Evolutionary conservation across 2,797 vertebrate genomes (phyloP).

Genomic region (Phalloptychus januarius): DNA sequence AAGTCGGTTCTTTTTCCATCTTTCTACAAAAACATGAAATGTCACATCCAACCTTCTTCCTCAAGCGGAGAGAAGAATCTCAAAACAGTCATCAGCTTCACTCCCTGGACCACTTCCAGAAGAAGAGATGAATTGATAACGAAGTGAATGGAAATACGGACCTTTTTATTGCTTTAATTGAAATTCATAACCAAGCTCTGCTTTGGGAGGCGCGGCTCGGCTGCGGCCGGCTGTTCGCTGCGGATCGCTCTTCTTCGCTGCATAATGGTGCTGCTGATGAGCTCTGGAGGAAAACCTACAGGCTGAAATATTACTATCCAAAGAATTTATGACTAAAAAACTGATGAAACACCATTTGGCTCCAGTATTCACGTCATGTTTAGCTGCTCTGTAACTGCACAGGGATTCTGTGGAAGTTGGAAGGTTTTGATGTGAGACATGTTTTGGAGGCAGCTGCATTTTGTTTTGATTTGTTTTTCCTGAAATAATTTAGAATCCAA

Average conservation of each 20-base stretch:
- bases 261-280: conserved; percentile 43
- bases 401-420: not conserved
- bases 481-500: not conserved
- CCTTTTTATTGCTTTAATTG: conserved; percentile 15
- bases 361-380: not conserved
- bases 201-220: conserved; percentile 2
- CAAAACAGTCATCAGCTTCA: not conserved
- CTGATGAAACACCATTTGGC: not conserved
- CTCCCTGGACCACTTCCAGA: not conserved
- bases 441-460: not conserved
- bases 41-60: not conserved
- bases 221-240: not conserved
- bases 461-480: not conserved
- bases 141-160: not conserved
- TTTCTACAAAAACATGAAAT: not conserved
- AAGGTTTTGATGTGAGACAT: not conserved
- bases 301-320: not conserved
- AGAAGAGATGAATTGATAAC: not conserved
- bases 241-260: conserved; percentile 31
- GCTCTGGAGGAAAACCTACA: conserved; percentile 33
- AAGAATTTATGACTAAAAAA: not conserved
- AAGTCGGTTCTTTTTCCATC: not conserved
- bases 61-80: not conserved
- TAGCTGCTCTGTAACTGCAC: not conserved
- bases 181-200: conserved; percentile 11